A percentile compares a stretch with the other conserved stretches of the same genome.
Conservation (phyloP, 2,888 invertebrate species). For the Cremastinae sp. region DNA sequence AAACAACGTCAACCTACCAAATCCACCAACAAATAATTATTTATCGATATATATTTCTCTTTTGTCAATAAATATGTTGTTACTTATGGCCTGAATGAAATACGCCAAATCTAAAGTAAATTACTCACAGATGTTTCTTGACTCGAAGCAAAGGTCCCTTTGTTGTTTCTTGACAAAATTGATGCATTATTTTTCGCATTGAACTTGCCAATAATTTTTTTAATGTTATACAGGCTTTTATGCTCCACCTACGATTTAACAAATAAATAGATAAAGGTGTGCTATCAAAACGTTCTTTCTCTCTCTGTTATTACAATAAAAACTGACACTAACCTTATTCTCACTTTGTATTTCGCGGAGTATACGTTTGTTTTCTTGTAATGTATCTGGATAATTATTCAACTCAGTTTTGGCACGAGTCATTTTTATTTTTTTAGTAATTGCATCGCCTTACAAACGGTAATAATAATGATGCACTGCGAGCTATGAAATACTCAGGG, state of each 20-base stretch:
- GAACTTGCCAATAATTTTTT: slow-evolving; percentile 68
- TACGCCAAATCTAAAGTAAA: neutral
- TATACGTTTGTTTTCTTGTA: slow-evolving; percentile 67
- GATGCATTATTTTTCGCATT: slow-evolving; percentile 67
- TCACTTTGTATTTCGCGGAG: slow-evolving; percentile 65
- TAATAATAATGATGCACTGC: too few species aligned
- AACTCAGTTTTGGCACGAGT: slow-evolving; percentile 62
- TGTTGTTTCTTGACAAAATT: slow-evolving; percentile 51
- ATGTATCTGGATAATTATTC: slow-evolving; percentile 64
- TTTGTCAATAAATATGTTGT: neutral
- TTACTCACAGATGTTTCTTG: slow-evolving; percentile 60
- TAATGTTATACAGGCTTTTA: slow-evolving; percentile 66
- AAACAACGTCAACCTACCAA: slow-evolving; percentile 66
- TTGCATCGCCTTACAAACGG: too few species aligned
- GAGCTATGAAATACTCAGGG: too few species aligned
- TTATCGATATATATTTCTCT: neutral
- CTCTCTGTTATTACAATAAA: neutral
- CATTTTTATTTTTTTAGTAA: slow-evolving; percentile 64
- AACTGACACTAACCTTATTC: slow-evolving; percentile 64
- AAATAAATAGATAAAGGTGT: too few species aligned
- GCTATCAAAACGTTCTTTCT: too few species aligned
- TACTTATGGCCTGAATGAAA: neutral
- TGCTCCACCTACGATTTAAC: slow-evolving; percentile 65
- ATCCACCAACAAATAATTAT: slow-evolving; percentile 2
- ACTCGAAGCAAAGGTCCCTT: slow-evolving; percentile 27